Evolutionary conservation across 2,797 vertebrate species (phyloP), one percentile per base, ranked within the genome.

Genomic region (Gymnothorax javanicus): DNA sequence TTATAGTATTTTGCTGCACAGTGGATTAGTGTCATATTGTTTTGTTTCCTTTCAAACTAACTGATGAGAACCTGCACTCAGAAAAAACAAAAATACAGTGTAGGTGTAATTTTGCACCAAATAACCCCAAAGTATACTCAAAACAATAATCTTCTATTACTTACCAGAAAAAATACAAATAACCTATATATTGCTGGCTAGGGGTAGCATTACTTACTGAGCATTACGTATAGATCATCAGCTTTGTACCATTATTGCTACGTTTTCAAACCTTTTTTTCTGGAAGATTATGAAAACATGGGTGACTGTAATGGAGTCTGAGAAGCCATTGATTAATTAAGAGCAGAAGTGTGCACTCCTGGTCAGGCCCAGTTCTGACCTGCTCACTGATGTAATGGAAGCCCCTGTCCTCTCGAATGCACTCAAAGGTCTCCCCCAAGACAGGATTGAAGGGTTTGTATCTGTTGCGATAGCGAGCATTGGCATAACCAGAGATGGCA

Each of bases 401-500:
- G 85, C 97, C 96, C 0, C 95, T 93, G 90, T 98, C 97, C 0
- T 98, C 97, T 84, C 97, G 91, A 88, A 96, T 87, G 0, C 97
- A 99, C 93, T 99, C 98, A 0, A 95, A 99, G 1, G 97, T 98
- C 94, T 99, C 98, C 0, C 98, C 98, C 86, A 99, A 96, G 86
- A 99, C 95, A 0, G 98, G 98, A 94, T 99, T 99, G 89, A 99
- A 98, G 84, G 98, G 98, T 87, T 99, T 99, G 94, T 98, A 98
- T 84, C 96, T 96, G 13, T 96, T 98, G 3, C 98, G 96, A 94
- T 96, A 97, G 27, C 94, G 97, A 0, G 97, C 98, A 2, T 97
- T 97, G 71, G 97, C 95, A 59, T 99, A 99, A 90, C 97, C 97
- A 0, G 98, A 99, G 88, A 99, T 97, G 0, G 97, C 98, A 0